Conservation (phyloP, 2,888 invertebrate genomes). For the Hirtodrosophila duncani region DNA sequence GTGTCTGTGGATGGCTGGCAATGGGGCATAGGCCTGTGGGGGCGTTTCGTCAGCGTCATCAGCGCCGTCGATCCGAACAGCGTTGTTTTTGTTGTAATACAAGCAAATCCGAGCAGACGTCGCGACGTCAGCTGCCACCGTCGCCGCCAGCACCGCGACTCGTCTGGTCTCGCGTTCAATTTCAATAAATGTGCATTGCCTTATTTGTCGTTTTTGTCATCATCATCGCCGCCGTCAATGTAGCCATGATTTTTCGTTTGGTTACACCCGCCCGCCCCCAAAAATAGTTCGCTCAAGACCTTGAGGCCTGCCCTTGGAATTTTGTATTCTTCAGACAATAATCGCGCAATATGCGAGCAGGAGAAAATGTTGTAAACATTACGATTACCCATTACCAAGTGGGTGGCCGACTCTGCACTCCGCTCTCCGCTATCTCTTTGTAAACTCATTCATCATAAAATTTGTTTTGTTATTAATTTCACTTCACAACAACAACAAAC, state of each 20-base stretch:
- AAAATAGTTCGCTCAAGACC: constrained; percentile 59
- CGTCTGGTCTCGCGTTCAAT: constrained; percentile 35
- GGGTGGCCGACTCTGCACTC: no score
- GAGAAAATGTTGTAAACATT: no score
- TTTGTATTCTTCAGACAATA: constrained; percentile 31
- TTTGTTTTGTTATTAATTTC: constrained; percentile 34
- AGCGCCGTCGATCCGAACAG: constrained; percentile 37
- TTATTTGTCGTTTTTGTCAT: constrained; percentile 66
- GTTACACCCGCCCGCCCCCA: constrained; percentile 52
- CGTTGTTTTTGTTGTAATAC: constrained; percentile 53
- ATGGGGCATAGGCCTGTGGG: constrained; percentile 19
- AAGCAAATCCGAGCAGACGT: constrained; percentile 67
- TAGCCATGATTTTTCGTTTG: constrained; percentile 31
- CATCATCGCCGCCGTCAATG: constrained; percentile 14
- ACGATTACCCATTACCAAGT: no score
- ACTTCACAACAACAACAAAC: no score
- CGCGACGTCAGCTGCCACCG: constrained; percentile 52
- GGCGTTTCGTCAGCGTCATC: constrained; percentile 57
- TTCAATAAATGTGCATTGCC: constrained; percentile 65
- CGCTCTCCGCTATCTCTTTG: constrained; percentile 12
- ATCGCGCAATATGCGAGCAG: constrained; percentile 5
- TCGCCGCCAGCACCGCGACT: constrained; percentile 6
- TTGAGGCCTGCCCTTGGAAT: constrained; percentile 56
- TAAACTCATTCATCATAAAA: constrained; percentile 38
- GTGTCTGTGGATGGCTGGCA: no score